Evolutionary conservation across 2,888 invertebrate genomes (phyloP), one percentile per base, ranked within the genome.

Genomic region (Atethmia centrago): DNA sequence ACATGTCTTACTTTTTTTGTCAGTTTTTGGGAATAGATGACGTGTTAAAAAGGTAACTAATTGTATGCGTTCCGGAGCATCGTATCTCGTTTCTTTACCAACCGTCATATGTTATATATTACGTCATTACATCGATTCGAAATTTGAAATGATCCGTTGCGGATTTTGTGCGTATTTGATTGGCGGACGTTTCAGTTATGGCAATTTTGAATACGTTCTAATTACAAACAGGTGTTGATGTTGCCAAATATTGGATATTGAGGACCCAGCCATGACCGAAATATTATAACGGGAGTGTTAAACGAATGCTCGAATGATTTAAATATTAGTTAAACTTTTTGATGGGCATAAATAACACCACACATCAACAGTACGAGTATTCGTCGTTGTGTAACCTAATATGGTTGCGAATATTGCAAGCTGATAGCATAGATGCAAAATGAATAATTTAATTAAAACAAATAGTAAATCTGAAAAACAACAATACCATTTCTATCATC

Each of bases 21-120:
- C 85, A 88, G 89, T 91, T 92, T 94, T 94, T 89, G 90, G 90
- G 93, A 95, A 95, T 94, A 93, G 93, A 95, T 95, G 95, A 96
- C 93, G 95, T 95, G 95, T 95, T 96, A 96, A 96, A 95, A 95
- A 95, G 94, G 93, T 94, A 92, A 94, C 94, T 92, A 92, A 94
- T 93, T 92, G 93, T 91, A 88, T 85, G 87, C 83, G 88, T 82
- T 82, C 84, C 83, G 85, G 74, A 74, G 81, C 66, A 47, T 87
- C 71, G 89, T 91, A 89, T 92, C 91, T 90, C 90, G 92, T 93
- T 92, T 92, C 90, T 87, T 88, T 82, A 90, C 88, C 87, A 90
- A 92, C 90, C 89, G 90, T 90, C 89, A 90, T 93, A 92, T 93
- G 90, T 90, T 89, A 90, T 93, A 92, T 93, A 92, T 94, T 92